phyloP scores from a whole-genome alignment of 2,113 vertebrate species.

The Agapornis roseicollis region DNA sequence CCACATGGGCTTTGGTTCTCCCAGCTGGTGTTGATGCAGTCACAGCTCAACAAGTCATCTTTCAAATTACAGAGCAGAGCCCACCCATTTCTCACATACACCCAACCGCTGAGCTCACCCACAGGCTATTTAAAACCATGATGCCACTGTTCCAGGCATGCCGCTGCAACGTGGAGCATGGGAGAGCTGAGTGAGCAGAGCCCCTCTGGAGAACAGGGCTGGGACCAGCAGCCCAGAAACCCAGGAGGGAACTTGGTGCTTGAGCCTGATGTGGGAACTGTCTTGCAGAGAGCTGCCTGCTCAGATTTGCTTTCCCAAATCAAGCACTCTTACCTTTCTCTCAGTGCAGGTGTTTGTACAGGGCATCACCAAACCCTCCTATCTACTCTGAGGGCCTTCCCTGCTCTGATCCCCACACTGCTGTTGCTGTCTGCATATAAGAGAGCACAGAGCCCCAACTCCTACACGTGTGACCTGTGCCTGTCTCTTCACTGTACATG shows the following conservation, averaged over 20 bases:
- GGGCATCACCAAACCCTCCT: not conserved
- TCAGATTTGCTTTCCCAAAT: not conserved
- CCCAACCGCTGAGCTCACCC: not conserved
- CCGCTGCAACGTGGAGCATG: not conserved
- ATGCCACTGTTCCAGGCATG: not conserved
- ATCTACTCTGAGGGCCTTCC: not conserved
- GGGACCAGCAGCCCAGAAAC: not conserved
- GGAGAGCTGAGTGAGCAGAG: not conserved
- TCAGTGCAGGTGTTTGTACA: not conserved
- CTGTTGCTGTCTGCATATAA: not conserved
- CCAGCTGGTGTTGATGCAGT: not conserved
- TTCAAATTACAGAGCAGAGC: not conserved
- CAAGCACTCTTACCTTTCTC: not conserved
- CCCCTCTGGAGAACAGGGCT: not conserved
- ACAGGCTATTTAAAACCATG: not conserved
- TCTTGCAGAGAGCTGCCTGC: not conserved
- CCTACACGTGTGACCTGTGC: rapidly evolving
- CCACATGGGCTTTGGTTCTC: not conserved
- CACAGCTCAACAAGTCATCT: not conserved
- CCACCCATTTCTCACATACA: not conserved
- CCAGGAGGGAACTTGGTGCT: not conserved
- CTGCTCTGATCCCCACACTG: not conserved
- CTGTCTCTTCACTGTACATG: rapidly evolving
- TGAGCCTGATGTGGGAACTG: not conserved
- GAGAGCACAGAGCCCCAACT: not conserved